Base-by-base conservation (phyloP, 2,888 invertebrate species). In the Xestia xanthographa region DNA sequence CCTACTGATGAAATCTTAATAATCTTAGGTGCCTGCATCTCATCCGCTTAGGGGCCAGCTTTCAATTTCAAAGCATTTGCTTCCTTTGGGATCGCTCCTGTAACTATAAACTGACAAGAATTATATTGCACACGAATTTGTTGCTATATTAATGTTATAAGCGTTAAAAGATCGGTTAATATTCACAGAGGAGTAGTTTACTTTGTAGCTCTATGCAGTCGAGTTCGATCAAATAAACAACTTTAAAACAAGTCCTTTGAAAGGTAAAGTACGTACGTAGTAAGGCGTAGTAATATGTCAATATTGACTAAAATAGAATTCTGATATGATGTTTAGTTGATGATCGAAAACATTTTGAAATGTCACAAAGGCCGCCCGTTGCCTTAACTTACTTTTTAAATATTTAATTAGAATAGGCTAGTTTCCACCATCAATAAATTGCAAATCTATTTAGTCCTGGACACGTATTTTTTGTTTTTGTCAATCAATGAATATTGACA, bases 21-120 rank as follows among this genome's bases (percentile, higher is more conserved):
- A 71, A 56, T 60, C 66, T 81, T 75, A 65, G 65, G 29, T 65
- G 60, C 66, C 65, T 66, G 66, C 66, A 63, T 75, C 22, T 80
- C 22, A 78, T 73, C 66, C 66, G 72, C 66, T 85, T 75, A 76
- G 78, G 56, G 65, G 34, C 58, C n/a, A 63, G 68, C 58, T 69
- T 85, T 41, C 68, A 71, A 74, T 72, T 72, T 85, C 66, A 68
- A 69, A 85, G 85, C 63, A 48, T 22, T 56, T 14, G 1, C 11
- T n/a, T 78, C 78, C 73, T 70, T 60, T 43, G 85, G 75, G 85
- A 69, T 66, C 12, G 12, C 34, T 41, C 38, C 56, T 48, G 29
- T 29, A 66, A 65, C 73, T 72, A n/a, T n/a, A 53, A 65, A 66
- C 84, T 75, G 53, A 70, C 29, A 41, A 56, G 60, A 66, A 58